Evolutionary conservation across 2,113 vertebrate species (phyloP).

Genomic region (Emydura subglobosa): DNA sequence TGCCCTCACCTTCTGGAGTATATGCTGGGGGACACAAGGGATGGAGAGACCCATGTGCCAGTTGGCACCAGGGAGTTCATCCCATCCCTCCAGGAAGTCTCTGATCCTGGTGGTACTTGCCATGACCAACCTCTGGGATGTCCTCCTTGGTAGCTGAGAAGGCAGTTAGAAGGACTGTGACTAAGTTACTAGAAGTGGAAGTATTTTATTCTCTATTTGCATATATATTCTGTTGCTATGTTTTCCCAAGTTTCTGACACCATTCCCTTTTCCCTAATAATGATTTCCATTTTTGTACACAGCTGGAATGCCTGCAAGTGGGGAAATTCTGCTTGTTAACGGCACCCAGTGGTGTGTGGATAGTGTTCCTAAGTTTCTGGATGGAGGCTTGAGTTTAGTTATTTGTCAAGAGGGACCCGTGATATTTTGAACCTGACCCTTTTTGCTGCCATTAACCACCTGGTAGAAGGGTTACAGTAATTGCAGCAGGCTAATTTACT

Average conservation of each 20-base stretch:
- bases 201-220: conserved; percentile 49
- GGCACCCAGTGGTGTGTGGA: conserved; percentile 21
- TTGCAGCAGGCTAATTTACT: conserved; percentile 59
- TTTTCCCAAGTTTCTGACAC: conserved; percentile 46
- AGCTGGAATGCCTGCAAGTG: not conserved
- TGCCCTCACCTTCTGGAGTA: too few species aligned
- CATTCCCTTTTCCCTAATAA: conserved; percentile 63
- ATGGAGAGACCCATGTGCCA: too few species aligned
- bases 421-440: conserved; percentile 59
- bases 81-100: too few species aligned
- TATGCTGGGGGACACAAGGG: too few species aligned
- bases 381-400: conserved; percentile 61
- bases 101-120: too few species aligned
- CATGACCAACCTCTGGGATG: not conserved
- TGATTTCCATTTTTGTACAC: conserved; percentile 45
- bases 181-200: conserved; percentile 8
- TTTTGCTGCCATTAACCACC: conserved; percentile 63
- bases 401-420: conserved; percentile 55
- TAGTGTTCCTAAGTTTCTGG: conserved; percentile 68
- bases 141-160: not conserved
- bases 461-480: conserved; percentile 61
- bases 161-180: not conserved
- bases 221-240: conserved; percentile 44
- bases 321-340: conserved; percentile 64
- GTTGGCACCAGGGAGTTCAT: too few species aligned